Conservation (phyloP, 2,113 vertebrate species). For the Etheostoma spectabile region DNA sequence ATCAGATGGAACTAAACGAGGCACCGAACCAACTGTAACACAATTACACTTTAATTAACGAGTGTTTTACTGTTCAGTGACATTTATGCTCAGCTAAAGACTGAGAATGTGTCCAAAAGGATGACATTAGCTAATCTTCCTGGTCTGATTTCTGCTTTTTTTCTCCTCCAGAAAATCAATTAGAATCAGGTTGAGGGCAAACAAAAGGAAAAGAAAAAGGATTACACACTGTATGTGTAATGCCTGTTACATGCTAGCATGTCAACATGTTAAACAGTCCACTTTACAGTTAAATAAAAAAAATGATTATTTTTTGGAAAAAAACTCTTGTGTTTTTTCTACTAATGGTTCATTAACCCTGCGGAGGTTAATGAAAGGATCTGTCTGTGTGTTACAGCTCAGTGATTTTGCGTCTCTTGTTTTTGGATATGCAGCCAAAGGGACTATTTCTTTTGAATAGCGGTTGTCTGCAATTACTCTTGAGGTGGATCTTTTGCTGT, state of each 20-base stretch:
- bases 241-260: background rate
- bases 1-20: slow-evolving; percentile 68
- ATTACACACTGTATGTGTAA: background rate
- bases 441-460: slow-evolving; percentile 49
- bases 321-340: background rate
- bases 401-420: slow-evolving; percentile 12
- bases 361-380: slow-evolving; percentile 28
- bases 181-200: slow-evolving; percentile 10
- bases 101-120: slow-evolving; percentile 55
- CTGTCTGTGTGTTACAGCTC: slow-evolving; percentile 4
- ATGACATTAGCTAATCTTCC: slow-evolving; percentile 63
- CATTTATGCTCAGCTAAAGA: slow-evolving; percentile 74
- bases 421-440: slow-evolving; percentile 45
- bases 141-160: slow-evolving; percentile 51
- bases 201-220: background rate
- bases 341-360: slow-evolving; percentile 2
- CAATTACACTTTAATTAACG: slow-evolving; percentile 81
- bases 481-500: slow-evolving; percentile 60
- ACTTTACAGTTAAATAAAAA: background rate
- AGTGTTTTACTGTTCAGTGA: slow-evolving; percentile 76
- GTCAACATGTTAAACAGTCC: background rate
- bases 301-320: background rate
- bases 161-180: slow-evolving; percentile 40
- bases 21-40: slow-evolving; percentile 73
- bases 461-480: slow-evolving; percentile 62